phyloP scores from a whole-genome alignment of 2,797 vertebrate genomes.

The Aphelocoma californica region DNA sequence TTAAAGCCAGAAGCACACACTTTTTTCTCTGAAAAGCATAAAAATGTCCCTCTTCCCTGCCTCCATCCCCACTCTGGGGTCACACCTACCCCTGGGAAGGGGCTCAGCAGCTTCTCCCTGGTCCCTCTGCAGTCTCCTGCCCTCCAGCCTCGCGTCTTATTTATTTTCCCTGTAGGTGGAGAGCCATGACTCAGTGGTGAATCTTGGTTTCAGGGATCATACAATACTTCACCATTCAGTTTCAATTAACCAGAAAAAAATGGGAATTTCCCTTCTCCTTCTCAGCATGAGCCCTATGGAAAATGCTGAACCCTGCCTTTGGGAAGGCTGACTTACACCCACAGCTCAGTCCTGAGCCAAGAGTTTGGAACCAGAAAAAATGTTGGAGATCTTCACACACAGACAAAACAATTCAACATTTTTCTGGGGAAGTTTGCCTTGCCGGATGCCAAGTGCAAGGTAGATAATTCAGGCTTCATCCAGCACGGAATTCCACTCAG shows the following conservation, averaged over 20 bases:
- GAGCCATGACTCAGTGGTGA: conserved; percentile 50
- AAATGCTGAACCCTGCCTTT: background rate
- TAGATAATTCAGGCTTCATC: background rate
- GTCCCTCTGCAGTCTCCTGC: background rate
- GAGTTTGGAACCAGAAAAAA: background rate
- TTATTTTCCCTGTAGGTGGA: conserved; percentile 7
- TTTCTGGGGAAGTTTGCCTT: background rate
- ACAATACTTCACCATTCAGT: background rate
- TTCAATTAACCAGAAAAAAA: background rate
- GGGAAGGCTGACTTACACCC: background rate
- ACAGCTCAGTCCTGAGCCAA: background rate
- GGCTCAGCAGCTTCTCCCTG: background rate
- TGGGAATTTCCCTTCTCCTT: conserved; percentile 26
- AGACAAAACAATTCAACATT: background rate
- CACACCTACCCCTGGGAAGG: background rate
- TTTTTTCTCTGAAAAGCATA: background rate
- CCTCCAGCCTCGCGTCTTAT: background rate
- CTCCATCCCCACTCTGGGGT: background rate
- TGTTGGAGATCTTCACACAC: background rate
- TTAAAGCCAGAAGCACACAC: background rate
- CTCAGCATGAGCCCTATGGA: fast-evolving
- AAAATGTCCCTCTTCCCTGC: background rate
- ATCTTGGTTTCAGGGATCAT: conserved; percentile 55
- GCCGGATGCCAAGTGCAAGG: background rate
- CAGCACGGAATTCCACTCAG: background rate